A percentile compares a stretch with the other conserved stretches of the same genome.
Conservation (phyloP, 1,140 invertebrate species). For the Acyrthosiphon pisum region DNA sequence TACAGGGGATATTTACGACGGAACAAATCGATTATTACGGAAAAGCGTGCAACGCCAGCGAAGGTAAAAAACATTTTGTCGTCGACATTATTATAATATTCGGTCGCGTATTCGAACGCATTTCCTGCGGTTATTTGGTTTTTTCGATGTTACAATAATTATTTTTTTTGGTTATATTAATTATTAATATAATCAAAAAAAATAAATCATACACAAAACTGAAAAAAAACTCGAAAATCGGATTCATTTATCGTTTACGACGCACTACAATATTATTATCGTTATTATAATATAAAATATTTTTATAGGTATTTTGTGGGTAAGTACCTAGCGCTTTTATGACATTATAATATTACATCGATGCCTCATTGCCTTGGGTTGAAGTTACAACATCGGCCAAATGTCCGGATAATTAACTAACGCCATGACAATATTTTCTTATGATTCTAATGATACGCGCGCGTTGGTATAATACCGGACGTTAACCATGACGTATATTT, state of each 20-base stretch:
- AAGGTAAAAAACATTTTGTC: conserved; percentile 32
- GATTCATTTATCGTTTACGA: neutral
- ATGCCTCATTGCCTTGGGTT: neutral
- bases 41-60: conserved; percentile 46
- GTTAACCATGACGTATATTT: neutral
- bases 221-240: neutral
- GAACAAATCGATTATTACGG: conserved; percentile 42
- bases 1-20: conserved; percentile 41
- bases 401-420: neutral
- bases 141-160: neutral
- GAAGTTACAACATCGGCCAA: neutral
- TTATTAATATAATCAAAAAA: neutral
- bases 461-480: neutral
- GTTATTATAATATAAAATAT: neutral
- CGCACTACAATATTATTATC: neutral
- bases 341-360: neutral
- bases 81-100: neutral
- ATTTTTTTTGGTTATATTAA: too few relatives aligned
- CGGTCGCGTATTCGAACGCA: neutral
- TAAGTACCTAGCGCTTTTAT: neutral
- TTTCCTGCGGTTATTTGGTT: neutral
- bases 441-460: neutral
- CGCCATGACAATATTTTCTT: neutral
- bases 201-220: neutral
- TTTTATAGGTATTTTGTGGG: neutral